Evolutionary conservation across 2,888 invertebrate genomes (phyloP), one percentile per base, ranked within the genome.

Genomic region (Gymnosoma rotundatum): DNA sequence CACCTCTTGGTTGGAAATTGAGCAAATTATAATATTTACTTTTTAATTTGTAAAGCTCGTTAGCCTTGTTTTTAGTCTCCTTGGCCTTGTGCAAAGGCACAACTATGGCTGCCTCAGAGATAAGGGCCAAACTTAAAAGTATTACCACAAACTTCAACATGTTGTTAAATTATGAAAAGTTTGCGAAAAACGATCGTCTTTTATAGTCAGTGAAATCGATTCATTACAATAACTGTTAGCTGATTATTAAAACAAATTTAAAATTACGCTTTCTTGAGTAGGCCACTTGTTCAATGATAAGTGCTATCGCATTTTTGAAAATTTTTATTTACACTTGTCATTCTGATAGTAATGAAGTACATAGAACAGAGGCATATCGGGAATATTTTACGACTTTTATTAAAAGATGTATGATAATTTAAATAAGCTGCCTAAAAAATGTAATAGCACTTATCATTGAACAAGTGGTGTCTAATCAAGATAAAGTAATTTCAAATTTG

Each of bases 61-160:
- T 80, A 3, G 83, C 70, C 54, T 66, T 75, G 60, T 56, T 80
- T 48, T 83, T 83, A 9, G 58, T 12, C 56, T 80, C 76, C 67
- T 69, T 78, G 9, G 61, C 58, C 56, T 84, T 84, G 16, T 36
- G 50, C 48, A 78, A 54, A 38, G 78, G 83, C 69, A 56, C 78
- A 2, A 86, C 78, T 3, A 84, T 21, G n/a, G 80, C 78, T 36
- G 86, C 86, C 45, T 86, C 83, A 8, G 84, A 73, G 1, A 83
- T 36, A 38, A 86, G 64, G 2, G 78, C 69, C 18, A 81, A 60
- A 56, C 81, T 78, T 20, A 85, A 73, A 21, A 85, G 0, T 32
- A 96, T 97, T 86, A 80, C 54, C 21, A 72, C 21, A 50, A 63
- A 66, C 66, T 83, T 83, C 25, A 79, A 79, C 83, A 83, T 83